These are phyloP conservation scores for Darevskia nairensis DNA, from an alignment of 2,797 vertebrate species.

Conservation along the genomic window DNA sequence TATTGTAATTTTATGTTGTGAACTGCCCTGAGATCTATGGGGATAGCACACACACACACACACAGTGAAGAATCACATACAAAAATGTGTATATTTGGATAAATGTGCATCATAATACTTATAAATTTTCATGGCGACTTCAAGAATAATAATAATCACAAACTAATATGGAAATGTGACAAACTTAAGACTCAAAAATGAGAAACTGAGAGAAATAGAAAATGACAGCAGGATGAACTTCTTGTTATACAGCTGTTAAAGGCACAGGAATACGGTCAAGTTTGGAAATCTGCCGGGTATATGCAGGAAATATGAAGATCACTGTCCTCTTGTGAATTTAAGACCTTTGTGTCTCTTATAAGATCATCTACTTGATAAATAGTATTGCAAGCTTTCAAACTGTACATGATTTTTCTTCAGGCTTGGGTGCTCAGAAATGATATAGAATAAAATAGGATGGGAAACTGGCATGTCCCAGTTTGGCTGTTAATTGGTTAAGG, in stretches of 20 bases:
- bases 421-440: background rate
- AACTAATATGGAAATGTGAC: no score
- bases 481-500: background rate
- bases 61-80: background rate
- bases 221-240: no score
- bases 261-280: background rate
- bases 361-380: background rate
- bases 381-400: background rate
- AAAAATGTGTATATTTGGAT: no score
- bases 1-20: no score
- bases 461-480: background rate
- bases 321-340: background rate
- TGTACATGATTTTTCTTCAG: background rate
- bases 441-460: background rate
- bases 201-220: background rate
- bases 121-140: no score
- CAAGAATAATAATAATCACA: no score
- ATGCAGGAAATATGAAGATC: background rate
- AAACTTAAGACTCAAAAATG: no score
- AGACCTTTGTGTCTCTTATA: background rate
- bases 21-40: no score
- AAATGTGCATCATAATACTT: no score
- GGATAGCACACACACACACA: no score
- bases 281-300: background rate
- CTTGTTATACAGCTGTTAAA: background rate